phyloP scores from a whole-genome alignment of 2,888 invertebrate genomes.

The Cryptosula pallasiana region DNA sequence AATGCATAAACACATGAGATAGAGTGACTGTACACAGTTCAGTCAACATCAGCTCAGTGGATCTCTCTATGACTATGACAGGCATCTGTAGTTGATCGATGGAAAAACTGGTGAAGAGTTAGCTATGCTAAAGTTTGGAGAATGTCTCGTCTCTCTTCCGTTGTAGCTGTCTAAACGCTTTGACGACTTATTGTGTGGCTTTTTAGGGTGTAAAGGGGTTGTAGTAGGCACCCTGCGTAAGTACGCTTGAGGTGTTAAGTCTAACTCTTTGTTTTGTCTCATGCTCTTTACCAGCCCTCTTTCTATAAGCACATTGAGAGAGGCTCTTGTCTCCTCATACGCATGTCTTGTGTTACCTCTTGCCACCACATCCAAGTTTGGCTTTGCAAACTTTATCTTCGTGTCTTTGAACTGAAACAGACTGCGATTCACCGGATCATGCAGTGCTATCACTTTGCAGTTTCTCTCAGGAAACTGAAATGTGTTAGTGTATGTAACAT shows the following conservation, averaged over 20 bases:
- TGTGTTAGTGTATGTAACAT: conserved; percentile 12
- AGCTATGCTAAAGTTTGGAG: too few relatives aligned
- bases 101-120: too few relatives aligned
- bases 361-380: not conserved
- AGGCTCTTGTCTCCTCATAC: not conserved
- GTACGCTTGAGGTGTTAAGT: not conserved
- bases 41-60: too few relatives aligned
- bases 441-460: not conserved
- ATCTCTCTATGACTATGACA: too few relatives aligned
- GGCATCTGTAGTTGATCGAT: too few relatives aligned
- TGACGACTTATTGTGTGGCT: not conserved
- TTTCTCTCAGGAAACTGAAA: conserved; percentile 11
- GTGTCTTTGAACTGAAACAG: not conserved
- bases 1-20: too few relatives aligned
- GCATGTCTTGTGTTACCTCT: not conserved
- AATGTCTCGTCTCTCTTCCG: too few relatives aligned
- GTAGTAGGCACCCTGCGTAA: not conserved
- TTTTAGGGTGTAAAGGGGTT: not conserved
- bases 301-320: not conserved
- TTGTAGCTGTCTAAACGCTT: too few relatives aligned
- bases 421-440: not conserved
- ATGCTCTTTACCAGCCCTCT: not conserved
- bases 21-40: too few relatives aligned
- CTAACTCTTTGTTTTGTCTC: not conserved
- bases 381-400: conserved; percentile 5